These are phyloP conservation scores for Epirrhoe alternata DNA, from an alignment of 2,888 invertebrate species.

Conservation along the genomic window DNA sequence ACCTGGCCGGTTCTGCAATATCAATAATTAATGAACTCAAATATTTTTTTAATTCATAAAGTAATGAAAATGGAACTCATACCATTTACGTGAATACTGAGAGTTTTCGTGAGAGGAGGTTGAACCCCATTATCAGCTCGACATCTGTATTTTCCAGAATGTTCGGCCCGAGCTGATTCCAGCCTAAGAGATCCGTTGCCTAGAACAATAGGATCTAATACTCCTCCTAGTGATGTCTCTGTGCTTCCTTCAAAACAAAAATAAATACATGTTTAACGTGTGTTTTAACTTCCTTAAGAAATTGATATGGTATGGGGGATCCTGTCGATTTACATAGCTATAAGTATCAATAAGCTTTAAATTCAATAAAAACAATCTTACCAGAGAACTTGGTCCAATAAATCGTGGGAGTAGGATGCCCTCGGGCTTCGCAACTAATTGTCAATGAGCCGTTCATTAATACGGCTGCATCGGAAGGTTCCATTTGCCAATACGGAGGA, in stretches of 20 bases:
- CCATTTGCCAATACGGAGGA: slow-evolving; percentile 91
- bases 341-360: background rate
- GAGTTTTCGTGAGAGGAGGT: slow-evolving; percentile 91
- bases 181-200: slow-evolving; percentile 91
- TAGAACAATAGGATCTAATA: slow-evolving; percentile 77
- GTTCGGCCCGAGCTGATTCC: slow-evolving; percentile 89
- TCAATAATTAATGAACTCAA: slow-evolving; percentile 1
- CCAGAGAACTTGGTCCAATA: slow-evolving; percentile 91
- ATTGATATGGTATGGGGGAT: too few species aligned
- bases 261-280: background rate
- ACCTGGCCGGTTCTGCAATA: slow-evolving; percentile 89
- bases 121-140: slow-evolving; percentile 94
- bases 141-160: slow-evolving; percentile 94
- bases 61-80: too few species aligned
- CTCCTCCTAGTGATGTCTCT: slow-evolving; percentile 75
- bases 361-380: slow-evolving; percentile 51
- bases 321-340: too few species aligned
- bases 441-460: slow-evolving; percentile 90
- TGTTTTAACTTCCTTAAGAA: too few species aligned
- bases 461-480: slow-evolving; percentile 90
- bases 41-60: background rate
- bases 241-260: slow-evolving; percentile 66
- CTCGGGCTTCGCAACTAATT: slow-evolving; percentile 91
- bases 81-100: slow-evolving; percentile 93
- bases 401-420: slow-evolving; percentile 90